These are phyloP conservation scores for Cephalopholis sonnerati DNA, from an alignment of 2,113 vertebrate species.

Conservation along the genomic window DNA sequence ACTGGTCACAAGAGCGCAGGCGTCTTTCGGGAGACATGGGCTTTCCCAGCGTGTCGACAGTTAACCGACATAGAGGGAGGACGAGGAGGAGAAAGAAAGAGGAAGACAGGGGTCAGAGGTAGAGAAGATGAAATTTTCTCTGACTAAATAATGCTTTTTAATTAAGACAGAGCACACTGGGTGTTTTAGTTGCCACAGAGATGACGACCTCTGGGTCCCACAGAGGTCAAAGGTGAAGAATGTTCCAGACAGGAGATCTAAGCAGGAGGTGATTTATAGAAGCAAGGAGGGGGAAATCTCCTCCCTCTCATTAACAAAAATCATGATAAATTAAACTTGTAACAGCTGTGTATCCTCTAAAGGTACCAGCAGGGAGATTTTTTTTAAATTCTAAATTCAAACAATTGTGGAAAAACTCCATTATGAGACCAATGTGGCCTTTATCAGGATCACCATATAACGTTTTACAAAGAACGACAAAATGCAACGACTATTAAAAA, in stretches of 20 bases:
- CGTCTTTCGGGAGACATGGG: conserved; percentile 30
- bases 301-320: conserved; percentile 30
- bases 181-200: conserved; percentile 69
- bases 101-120: conserved; percentile 65
- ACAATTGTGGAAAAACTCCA: background rate
- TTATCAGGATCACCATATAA: background rate
- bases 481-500: background rate
- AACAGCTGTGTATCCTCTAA: conserved; percentile 20
- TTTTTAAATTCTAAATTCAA: background rate
- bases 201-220: conserved; percentile 59
- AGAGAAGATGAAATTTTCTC: conserved; percentile 70
- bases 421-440: background rate
- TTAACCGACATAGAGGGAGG: conserved; percentile 41
- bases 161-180: conserved; percentile 66
- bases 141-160: conserved; percentile 76
- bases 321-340: conserved; percentile 44
- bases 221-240: conserved; percentile 76
- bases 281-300: conserved; percentile 8
- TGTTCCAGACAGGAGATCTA: conserved; percentile 72
- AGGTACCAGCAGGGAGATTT: background rate
- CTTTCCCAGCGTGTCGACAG: conserved; percentile 57
- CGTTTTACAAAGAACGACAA: background rate
- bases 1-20: conserved; percentile 45
- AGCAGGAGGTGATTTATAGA: conserved; percentile 65
- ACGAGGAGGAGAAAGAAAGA: conserved; percentile 31